Evolutionary conservation across 1,140 invertebrate genomes (phyloP).

Genomic region (Drosophila sturtevanti): DNA sequence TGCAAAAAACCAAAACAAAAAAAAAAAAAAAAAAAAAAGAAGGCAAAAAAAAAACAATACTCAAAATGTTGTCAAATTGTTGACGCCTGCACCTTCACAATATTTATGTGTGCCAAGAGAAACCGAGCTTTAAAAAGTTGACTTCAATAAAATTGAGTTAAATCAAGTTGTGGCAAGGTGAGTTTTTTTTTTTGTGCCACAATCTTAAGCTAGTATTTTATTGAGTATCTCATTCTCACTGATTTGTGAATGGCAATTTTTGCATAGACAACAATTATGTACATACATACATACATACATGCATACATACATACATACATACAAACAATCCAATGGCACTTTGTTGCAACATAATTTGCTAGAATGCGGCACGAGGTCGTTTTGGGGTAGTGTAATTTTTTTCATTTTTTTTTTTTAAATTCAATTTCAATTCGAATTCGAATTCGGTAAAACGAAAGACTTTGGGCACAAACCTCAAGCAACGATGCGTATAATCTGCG

Average conservation of each 20-base stretch:
- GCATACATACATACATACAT: no score
- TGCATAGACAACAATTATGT: neutral
- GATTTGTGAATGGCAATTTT: conserved; percentile 2
- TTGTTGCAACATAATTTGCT: conserved; percentile 21
- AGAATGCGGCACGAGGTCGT: conserved; percentile 69
- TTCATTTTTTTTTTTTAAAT: no score
- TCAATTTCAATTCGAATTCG: conserved; percentile 13
- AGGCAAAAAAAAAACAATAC: no score
- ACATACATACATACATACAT: no score
- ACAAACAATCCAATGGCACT: neutral
- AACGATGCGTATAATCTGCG: conserved; percentile 62
- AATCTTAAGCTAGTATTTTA: neutral
- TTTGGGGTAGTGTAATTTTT: no score
- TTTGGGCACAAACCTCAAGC: conserved; percentile 69
- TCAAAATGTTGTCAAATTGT: neutral
- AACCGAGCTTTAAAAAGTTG: neutral
- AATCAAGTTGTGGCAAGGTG: neutral
- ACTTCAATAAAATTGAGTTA: neutral
- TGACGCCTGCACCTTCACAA: neutral
- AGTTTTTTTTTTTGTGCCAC: neutral
- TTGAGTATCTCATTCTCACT: neutral
- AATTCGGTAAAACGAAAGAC: conserved; percentile 60
- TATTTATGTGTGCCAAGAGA: neutral
- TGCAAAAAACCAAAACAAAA: neutral
- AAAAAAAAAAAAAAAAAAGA: neutral